These are phyloP conservation scores for Carapus acus DNA, from an alignment of 2,797 vertebrate genomes.

Conservation along the genomic window DNA sequence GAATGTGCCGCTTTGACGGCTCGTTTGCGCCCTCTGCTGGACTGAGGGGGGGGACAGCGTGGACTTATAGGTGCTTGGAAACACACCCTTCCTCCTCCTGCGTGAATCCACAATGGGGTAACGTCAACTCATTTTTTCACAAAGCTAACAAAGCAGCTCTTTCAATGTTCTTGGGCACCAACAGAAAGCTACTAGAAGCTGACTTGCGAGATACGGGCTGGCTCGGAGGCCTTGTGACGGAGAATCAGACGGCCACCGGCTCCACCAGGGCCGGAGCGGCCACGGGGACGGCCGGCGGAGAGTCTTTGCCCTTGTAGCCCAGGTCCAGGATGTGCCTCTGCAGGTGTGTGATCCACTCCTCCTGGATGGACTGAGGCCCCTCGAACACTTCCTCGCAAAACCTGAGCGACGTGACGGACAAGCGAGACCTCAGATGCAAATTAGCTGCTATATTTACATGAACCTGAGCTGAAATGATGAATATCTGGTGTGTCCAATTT, in stretches of 20 bases:
- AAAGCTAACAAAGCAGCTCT: too few relatives aligned
- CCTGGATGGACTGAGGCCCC: conserved; percentile 88
- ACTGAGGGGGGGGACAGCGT: conserved; percentile 5
- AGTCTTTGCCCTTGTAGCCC: conserved; percentile 81
- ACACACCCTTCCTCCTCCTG: too few relatives aligned
- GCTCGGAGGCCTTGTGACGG: too few relatives aligned
- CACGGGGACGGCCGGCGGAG: conserved; percentile 56
- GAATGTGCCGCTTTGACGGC: conserved; percentile 13
- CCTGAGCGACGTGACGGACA: conserved; percentile 60
- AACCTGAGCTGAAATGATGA: too few relatives aligned
- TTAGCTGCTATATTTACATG: too few relatives aligned
- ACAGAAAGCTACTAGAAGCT: too few relatives aligned
- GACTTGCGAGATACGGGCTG: too few relatives aligned
- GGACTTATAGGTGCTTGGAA: not conserved
- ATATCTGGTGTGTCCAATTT: too few relatives aligned
- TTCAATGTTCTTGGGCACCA: too few relatives aligned
- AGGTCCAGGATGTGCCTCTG: conserved; percentile 91
- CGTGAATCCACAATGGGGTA: too few relatives aligned
- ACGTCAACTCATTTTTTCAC: too few relatives aligned
- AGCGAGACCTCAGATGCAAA: too few relatives aligned
- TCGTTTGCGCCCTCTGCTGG: conserved; percentile 41
- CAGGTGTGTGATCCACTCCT: conserved; percentile 89
- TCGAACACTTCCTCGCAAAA: conserved; percentile 94
- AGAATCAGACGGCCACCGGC: conserved; percentile 55
- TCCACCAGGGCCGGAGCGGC: conserved; percentile 49